Conservation (phyloP, 92 coral and sea anemone genomes). For the Bergia sp. region DNA sequence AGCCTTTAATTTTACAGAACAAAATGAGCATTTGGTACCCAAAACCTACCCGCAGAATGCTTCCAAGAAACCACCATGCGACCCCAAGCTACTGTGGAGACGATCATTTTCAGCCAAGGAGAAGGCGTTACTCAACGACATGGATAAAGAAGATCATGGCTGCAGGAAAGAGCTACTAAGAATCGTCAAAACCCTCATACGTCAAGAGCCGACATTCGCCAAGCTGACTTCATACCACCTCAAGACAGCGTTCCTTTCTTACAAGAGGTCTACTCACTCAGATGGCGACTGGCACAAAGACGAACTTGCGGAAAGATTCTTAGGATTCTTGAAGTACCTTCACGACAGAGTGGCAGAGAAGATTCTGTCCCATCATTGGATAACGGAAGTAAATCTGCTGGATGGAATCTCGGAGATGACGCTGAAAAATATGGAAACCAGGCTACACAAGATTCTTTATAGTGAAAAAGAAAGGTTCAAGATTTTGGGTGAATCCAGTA, state of each 20-base stretch:
- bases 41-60: constrained; percentile 52
- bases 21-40: constrained; percentile 70
- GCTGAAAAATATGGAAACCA: constrained; percentile 64
- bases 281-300: constrained; percentile 59
- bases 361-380: constrained; percentile 66
- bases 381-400: constrained; percentile 63
- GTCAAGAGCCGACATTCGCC: constrained; percentile 68
- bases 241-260: constrained; percentile 75
- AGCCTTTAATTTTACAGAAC: constrained; percentile 52
- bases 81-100: constrained; percentile 73
- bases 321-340: constrained; percentile 58
- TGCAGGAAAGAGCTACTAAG: constrained; percentile 78
- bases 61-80: constrained; percentile 17
- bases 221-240: constrained; percentile 77
- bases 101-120: constrained; percentile 79
- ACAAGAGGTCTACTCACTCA: constrained; percentile 27
- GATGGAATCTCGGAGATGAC: constrained; percentile 50
- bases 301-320: constrained; percentile 68
- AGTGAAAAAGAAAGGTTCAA: constrained; percentile 62
- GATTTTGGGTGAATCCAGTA: constrained; percentile 57
- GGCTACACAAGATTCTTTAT: constrained; percentile 56
- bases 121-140: constrained; percentile 63
- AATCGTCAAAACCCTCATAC: constrained; percentile 67
- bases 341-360: constrained; percentile 48
- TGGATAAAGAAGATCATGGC: constrained; percentile 77